Percentiles rank a stretch among this genome's conserved stretches.
Conservation (phyloP, 2,113 vertebrate genomes). For the Poeciliopsis prolifica region DNA sequence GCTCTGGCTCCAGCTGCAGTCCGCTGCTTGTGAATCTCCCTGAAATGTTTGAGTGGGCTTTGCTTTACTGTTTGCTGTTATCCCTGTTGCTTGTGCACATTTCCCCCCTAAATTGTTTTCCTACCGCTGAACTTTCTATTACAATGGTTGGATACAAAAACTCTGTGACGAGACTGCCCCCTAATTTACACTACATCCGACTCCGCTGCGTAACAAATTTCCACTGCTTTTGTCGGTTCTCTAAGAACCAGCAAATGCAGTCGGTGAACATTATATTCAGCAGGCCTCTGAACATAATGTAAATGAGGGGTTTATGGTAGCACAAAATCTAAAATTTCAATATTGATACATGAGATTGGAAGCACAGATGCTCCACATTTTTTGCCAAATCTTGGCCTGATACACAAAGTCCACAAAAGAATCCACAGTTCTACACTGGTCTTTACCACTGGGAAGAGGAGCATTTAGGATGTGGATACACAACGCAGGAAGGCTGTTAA, state of each 20-base stretch:
- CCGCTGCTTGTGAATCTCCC: too few species aligned
- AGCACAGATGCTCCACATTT: background rate
- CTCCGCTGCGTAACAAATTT: background rate
- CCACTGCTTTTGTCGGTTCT: background rate
- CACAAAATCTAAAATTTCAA: background rate
- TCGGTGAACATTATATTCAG: too few species aligned
- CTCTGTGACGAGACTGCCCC: background rate
- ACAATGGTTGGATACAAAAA: background rate
- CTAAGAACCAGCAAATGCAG: too few species aligned
- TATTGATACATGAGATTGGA: background rate
- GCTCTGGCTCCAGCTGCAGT: too few species aligned
- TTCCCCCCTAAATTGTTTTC: background rate
- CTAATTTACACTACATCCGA: too few species aligned
- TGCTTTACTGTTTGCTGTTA: too few species aligned
- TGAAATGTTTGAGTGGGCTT: too few species aligned
- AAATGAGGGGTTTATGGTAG: background rate
- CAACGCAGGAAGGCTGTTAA: constrained; percentile 50
- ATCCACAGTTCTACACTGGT: background rate
- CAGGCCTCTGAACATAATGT: too few species aligned
- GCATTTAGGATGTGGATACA: constrained; percentile 31
- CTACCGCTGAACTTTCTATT: background rate
- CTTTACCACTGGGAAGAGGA: constrained; percentile 19
- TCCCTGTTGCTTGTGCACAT: too few species aligned
- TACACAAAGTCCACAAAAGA: background rate
- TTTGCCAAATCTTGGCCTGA: background rate